Conservation (phyloP, 2,888 invertebrate genomes). For the Girardia tigrina region DNA sequence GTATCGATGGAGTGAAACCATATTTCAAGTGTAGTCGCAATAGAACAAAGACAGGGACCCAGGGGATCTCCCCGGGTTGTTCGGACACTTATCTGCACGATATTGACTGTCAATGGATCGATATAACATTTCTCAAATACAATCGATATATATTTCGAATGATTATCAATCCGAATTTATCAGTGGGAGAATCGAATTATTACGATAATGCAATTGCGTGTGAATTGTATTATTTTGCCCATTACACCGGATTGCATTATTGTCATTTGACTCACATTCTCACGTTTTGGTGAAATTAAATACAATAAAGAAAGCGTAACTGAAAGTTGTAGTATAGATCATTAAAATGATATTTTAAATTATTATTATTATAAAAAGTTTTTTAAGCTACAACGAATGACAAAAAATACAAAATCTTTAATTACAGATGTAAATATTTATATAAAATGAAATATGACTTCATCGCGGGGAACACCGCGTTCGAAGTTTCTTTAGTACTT, state of each 20-base stretch:
- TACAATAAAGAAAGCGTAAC: no score
- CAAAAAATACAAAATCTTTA: no score
- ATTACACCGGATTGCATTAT: not conserved
- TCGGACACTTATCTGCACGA: slow-evolving; percentile 77
- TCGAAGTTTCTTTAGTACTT: no score
- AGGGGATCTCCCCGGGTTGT: slow-evolving; percentile 55
- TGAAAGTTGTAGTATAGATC: no score
- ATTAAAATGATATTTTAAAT: no score
- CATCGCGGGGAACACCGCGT: no score
- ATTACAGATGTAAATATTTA: no score
- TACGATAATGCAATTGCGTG: slow-evolving; percentile 82
- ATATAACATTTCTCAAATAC: slow-evolving; percentile 70
- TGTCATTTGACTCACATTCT: slow-evolving; percentile 17
- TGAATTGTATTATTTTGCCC: slow-evolving; percentile 54
- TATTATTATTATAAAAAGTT: no score
- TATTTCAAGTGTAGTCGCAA: slow-evolving; percentile 54
- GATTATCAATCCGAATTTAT: slow-evolving; percentile 69
- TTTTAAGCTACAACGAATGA: no score
- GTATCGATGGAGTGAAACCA: slow-evolving; percentile 63
- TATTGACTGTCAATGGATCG: slow-evolving; percentile 93
- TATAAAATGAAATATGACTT: no score
- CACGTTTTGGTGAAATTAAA: not conserved
- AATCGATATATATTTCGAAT: slow-evolving; percentile 61
- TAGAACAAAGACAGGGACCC: slow-evolving; percentile 25
- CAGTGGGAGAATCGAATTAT: slow-evolving; percentile 75